Conservation (phyloP, 2,888 invertebrate genomes). For the Habrosyne pyritoides region DNA sequence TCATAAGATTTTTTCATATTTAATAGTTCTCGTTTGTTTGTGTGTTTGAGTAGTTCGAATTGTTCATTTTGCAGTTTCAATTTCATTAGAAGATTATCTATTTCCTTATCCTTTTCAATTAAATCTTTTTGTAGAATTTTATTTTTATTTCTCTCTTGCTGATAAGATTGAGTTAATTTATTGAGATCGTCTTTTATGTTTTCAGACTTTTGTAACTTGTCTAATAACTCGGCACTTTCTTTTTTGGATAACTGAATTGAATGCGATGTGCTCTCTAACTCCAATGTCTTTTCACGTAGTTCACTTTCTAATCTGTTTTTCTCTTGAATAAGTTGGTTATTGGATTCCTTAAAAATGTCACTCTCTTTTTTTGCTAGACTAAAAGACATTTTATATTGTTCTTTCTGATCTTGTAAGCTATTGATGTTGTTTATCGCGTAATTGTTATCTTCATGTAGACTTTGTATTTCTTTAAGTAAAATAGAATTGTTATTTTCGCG, state of each 20-base stretch:
- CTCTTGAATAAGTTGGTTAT: conserved; percentile 43
- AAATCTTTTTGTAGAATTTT: conserved; percentile 40
- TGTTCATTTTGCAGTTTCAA: conserved; percentile 36
- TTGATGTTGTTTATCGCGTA: conserved; percentile 40
- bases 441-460: conserved; percentile 49
- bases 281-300: conserved; percentile 37
- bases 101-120: conserved; percentile 37
- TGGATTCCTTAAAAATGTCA: conserved; percentile 39
- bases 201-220: conserved; percentile 41
- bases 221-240: conserved; percentile 48
- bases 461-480: conserved; percentile 53
- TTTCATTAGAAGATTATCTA: conserved; percentile 31
- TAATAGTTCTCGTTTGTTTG: conserved; percentile 40
- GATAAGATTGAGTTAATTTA: conserved; percentile 37
- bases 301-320: conserved; percentile 52
- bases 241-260: conserved; percentile 45
- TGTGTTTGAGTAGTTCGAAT: too few relatives aligned
- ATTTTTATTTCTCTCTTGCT: conserved; percentile 45
- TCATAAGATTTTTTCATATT: conserved; percentile 36
- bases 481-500: conserved; percentile 41
- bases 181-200: conserved; percentile 43
- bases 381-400: conserved; percentile 43
- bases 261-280: conserved; percentile 45
- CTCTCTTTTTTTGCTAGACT: conserved; percentile 57
- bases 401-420: conserved; percentile 50